Evolutionary conservation across 2,113 vertebrate species (phyloP), one percentile per base, ranked within the genome.

Genomic region (Mionectes macconnelli): DNA sequence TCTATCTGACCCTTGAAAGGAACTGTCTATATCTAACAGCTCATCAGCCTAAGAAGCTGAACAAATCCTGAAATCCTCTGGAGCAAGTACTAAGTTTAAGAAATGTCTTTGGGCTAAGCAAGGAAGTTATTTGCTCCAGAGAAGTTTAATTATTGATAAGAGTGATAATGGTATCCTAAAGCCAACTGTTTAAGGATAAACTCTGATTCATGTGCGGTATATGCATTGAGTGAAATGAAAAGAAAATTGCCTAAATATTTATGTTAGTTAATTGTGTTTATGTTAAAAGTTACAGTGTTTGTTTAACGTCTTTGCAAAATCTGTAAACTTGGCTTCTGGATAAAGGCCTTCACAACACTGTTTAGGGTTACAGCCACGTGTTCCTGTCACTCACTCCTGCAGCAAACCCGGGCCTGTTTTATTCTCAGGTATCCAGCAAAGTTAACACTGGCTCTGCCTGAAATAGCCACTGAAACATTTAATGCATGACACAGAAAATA

Each of bases 281-380:
- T 91, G 91, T 97, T 97, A 97, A 98, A 97, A 97, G 96, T 94
- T 97, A 97, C 87, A 80, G 87, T 97, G 98, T 98, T 98, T 98
- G 97, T 98, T 97, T 97, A 98, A 98, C 60, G 91, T 97, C 92
- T 97, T 93, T 95, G 96, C 96, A 92, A 97, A 97, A 98, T 95
- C 96, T 98, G 97, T 98, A 98, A 98, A 98, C 98, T 98, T 98
- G 97, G 97, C 98, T 97, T 88, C 95, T 96, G 97, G 98, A 98
- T 98, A 97, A 98, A 98, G 97, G 79, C 80, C 67, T 84, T 78
- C 67, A n/a, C 59, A 74, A 20, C 30, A 3, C 13, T 78, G 84
- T 95, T 96, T 95, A 89, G 92, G 85, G 87, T 95, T 92, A 80
- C 49, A 70, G 87, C 40, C 95, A 59, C 39, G 31, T 50, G 70